Percentiles rank a stretch among this genome's conserved stretches.
phyloP scores from a whole-genome alignment of 2,797 vertebrate species.

The Hyperoplus immaculatus region DNA sequence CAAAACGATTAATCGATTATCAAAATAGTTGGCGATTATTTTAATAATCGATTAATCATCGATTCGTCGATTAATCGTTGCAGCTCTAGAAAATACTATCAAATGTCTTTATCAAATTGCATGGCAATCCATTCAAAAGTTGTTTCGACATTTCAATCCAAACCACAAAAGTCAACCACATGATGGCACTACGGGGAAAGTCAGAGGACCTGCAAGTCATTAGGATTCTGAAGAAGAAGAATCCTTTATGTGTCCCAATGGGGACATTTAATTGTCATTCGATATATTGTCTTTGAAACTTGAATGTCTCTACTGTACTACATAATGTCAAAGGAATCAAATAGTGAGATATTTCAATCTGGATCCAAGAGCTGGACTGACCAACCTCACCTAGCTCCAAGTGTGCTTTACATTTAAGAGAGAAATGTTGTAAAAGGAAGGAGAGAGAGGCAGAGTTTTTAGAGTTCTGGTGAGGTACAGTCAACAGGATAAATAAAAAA shows the following conservation, averaged over 20 bases:
- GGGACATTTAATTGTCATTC: too few species aligned
- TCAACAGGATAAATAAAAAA: not conserved
- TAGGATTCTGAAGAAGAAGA: not conserved
- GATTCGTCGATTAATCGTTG: too few species aligned
- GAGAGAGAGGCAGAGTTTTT: not conserved
- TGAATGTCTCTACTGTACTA: not conserved
- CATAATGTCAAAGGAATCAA: not conserved
- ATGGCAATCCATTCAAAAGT: not conserved
- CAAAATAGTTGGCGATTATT: too few species aligned
- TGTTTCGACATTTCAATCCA: not conserved
- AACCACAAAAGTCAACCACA: not conserved
- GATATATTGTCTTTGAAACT: not conserved
- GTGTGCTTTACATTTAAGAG: not conserved
- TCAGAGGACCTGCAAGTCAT: not conserved
- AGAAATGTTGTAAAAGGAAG: conserved; percentile 5
- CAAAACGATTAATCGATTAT: too few species aligned
- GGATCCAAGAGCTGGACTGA: not conserved
- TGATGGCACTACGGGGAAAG: not conserved
- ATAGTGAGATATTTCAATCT: not conserved
- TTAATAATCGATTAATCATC: too few species aligned
- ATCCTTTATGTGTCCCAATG: too few species aligned
- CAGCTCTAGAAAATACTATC: not conserved
- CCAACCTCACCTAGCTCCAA: not conserved
- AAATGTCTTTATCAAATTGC: not conserved
- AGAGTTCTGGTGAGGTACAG: conserved; percentile 13